Evolutionary conservation across 2,797 vertebrate species (phyloP).

Genomic region (Mastacembelus armatus): DNA sequence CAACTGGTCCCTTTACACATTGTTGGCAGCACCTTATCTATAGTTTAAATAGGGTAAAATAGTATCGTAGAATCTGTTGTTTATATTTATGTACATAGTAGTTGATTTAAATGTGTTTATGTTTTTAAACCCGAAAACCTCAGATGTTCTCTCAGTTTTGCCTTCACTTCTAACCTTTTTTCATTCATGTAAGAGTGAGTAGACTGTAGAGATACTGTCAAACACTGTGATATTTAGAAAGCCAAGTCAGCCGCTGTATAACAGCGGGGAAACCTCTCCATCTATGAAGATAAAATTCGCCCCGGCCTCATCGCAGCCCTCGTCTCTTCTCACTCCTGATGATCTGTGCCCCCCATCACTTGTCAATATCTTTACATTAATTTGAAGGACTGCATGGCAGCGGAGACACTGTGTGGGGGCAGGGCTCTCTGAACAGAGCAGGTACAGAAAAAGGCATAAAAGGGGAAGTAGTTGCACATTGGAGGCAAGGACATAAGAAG

Average conservation of each 20-base stretch:
- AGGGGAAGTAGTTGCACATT: conserved; percentile 31
- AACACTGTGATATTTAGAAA: not conserved
- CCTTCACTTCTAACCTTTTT: not conserved
- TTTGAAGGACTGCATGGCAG: conserved; percentile 84
- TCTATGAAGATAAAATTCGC: conserved; percentile 10
- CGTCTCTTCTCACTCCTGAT: conserved; percentile 74
- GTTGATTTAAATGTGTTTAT: conserved; percentile 21
- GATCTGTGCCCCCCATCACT: conserved; percentile 93
- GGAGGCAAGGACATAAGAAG: conserved; percentile 76
- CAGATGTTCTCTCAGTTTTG: not conserved
- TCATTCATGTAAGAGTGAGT: not conserved
- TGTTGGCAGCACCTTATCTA: conserved; percentile 70
- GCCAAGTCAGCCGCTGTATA: not conserved
- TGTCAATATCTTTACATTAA: conserved; percentile 99
- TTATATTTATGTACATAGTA: conserved; percentile 76
- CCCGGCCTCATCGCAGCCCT: conserved; percentile 13
- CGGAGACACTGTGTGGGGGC: conserved; percentile 53
- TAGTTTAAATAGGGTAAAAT: conserved; percentile 45
- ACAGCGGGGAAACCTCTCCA: conserved; percentile 15
- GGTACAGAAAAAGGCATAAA: conserved; percentile 38
- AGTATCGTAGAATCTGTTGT: conserved; percentile 4
- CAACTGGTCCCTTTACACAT: conserved; percentile 63
- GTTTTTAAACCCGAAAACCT: not conserved
- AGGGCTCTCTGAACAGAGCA: conserved; percentile 51
- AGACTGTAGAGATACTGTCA: not conserved